Percentiles rank a stretch among this genome's conserved stretches.
Conservation (phyloP, 2,797 vertebrate genomes). For the Valencia hispanica region DNA sequence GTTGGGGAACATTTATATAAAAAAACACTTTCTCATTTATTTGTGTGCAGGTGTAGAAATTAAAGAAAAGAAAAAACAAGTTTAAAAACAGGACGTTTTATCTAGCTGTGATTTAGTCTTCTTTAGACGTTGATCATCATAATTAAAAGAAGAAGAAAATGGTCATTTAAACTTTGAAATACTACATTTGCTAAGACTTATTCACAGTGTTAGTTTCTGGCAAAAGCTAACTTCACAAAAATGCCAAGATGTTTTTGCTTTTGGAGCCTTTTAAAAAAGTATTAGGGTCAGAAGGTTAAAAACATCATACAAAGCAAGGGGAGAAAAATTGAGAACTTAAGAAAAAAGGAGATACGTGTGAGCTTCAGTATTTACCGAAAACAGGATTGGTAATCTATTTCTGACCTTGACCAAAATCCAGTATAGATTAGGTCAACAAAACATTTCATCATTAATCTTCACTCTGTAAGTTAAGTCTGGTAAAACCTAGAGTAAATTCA, state of each 20-base stretch:
- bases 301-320: background rate
- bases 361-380: background rate
- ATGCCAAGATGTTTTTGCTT: background rate
- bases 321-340: background rate
- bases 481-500: background rate
- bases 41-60: background rate
- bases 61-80: too few relatives aligned
- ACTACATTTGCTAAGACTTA: too few relatives aligned
- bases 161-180: too few relatives aligned
- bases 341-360: too few relatives aligned
- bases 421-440: slow-evolving; percentile 10
- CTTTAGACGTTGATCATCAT: too few relatives aligned
- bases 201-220: too few relatives aligned
- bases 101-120: too few relatives aligned
- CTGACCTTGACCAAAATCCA: slow-evolving; percentile 3
- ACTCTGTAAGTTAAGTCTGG: slow-evolving; percentile 4
- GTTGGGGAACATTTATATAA: background rate
- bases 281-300: background rate
- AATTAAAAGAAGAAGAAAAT: too few relatives aligned
- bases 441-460: slow-evolving; percentile 1
- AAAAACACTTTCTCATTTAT: background rate
- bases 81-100: too few relatives aligned
- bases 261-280: background rate
- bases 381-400: slow-evolving; percentile 28
- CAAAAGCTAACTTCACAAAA: too few relatives aligned